Base-by-base conservation (phyloP, 2,888 invertebrate genomes). In the Hydroisotoma schaefferi region DNA sequence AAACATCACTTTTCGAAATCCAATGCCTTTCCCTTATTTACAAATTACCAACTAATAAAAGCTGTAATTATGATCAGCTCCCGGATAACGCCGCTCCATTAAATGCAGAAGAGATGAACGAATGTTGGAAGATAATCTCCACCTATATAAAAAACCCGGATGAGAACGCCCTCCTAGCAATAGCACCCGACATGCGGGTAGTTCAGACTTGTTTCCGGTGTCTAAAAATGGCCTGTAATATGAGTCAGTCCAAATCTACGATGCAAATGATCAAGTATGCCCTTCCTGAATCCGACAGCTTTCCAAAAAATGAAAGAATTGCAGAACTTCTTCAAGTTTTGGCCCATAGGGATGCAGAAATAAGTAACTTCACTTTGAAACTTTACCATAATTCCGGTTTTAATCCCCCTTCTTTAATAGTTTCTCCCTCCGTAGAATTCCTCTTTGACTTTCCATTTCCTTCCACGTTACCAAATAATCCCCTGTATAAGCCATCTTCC, bases 161-260 rank as follows among this genome's bases (percentile, higher is more conserved):
- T 20, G 60, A 65, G 12, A 64, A 70, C 23, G 69, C 73, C 40
- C 71, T 73, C 46, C 62, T 75, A 10, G 65, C 71, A 2, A 69
- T 75, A 44, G 70, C 73, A 28, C 69, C 73, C 2, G 76, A 77
- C 65, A 67, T 74, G 29, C 63, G 73, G 22, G 75, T 76, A 55
- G 69, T 78, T 22, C 74, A 75, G 59, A 75, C 73, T 25, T 79
- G 77, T 60, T 76, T 79, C 53, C 71, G 73, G 55, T 57, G 77
- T 33, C 65, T 78, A 2, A 76, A 74, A 64, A 63, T 71, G 28
- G 69, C 66, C 10, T 55, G 48, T 49, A 52, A 43, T 25, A 22
- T 46, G 22, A 23, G 23, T 46, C 20, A 46, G 20, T 46, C 46
- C 4, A 52, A 26, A 27, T 26, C 25, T 23, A 26, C 18, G 43